Conservation (phyloP, 2,888 invertebrate species). For the Aethes cnicana region DNA sequence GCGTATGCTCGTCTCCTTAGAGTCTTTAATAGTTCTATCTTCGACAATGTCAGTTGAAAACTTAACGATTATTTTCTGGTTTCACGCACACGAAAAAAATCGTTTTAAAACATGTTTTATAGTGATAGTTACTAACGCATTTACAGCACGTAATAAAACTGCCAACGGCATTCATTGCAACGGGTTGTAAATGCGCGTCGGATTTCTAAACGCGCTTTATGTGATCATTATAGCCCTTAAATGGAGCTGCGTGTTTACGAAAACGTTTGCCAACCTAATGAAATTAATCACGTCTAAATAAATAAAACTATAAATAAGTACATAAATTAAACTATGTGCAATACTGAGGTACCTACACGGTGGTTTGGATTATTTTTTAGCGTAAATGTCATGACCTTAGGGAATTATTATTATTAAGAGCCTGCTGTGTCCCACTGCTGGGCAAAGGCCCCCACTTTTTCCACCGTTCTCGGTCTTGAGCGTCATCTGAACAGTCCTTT, state of each 20-base stretch:
- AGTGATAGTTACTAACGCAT: conserved; percentile 3
- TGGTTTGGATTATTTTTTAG: too few relatives aligned
- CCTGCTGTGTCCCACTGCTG: too few relatives aligned
- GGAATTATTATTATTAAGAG: too few relatives aligned
- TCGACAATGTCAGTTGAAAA: background rate
- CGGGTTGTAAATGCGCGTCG: conserved; percentile 23
- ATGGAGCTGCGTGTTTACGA: conserved; percentile 20
- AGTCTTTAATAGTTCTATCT: background rate
- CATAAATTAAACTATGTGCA: too few relatives aligned
- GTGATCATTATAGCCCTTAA: conserved; percentile 21
- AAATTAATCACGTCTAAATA: too few relatives aligned
- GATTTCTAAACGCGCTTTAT: conserved; percentile 27
- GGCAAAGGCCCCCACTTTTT: too few relatives aligned
- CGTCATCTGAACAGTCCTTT: too few relatives aligned
- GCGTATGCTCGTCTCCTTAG: background rate
- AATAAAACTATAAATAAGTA: too few relatives aligned
- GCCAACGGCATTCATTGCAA: conserved; percentile 22
- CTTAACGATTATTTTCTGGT: background rate
- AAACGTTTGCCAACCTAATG: conserved; percentile 15
- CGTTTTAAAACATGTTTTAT: background rate
- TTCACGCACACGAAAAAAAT: background rate
- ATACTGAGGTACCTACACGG: too few relatives aligned
- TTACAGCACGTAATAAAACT: conserved; percentile 17
- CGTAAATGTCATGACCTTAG: too few relatives aligned
- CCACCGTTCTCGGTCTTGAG: too few relatives aligned